A percentile compares a stretch with the other conserved stretches of the same genome.
phyloP scores from a whole-genome alignment of 2,113 vertebrate species.

The Coracopsis vasa region DNA sequence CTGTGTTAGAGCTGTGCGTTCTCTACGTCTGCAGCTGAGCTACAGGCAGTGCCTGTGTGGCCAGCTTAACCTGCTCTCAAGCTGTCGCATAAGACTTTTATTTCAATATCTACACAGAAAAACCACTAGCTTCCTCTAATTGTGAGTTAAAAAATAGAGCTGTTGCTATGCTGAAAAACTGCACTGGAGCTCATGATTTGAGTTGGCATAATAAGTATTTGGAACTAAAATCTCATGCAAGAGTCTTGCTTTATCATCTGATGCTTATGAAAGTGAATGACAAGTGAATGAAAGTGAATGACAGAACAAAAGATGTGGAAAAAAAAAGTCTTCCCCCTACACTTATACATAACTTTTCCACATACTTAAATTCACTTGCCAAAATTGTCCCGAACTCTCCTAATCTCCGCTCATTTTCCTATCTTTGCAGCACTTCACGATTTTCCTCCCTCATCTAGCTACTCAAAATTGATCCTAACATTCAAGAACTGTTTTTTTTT shows the following conservation, averaged over 20 bases:
- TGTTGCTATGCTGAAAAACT: conserved; percentile 17
- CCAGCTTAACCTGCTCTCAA: background rate
- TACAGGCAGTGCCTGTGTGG: background rate
- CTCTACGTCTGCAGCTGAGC: background rate
- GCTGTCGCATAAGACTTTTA: background rate
- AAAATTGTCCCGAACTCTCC: background rate
- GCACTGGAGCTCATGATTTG: background rate
- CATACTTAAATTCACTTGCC: background rate
- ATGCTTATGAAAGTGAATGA: background rate
- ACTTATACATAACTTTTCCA: background rate
- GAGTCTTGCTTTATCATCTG: background rate
- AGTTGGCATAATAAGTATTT: background rate
- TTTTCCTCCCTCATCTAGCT: background rate
- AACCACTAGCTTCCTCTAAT: background rate
- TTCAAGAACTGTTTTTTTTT: background rate
- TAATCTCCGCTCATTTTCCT: background rate
- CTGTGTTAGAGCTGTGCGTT: background rate
- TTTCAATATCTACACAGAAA: background rate
- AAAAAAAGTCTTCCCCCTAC: background rate
- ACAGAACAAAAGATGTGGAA: background rate
- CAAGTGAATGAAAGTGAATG: background rate
- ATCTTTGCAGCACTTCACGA: background rate
- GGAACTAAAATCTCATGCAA: background rate
- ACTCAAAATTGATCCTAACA: background rate
- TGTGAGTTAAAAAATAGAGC: background rate